A percentile compares a stretch with the other conserved stretches of the same genome.
phyloP scores from a whole-genome alignment of 2,113 vertebrate genomes.

The Synodontis membranacea region DNA sequence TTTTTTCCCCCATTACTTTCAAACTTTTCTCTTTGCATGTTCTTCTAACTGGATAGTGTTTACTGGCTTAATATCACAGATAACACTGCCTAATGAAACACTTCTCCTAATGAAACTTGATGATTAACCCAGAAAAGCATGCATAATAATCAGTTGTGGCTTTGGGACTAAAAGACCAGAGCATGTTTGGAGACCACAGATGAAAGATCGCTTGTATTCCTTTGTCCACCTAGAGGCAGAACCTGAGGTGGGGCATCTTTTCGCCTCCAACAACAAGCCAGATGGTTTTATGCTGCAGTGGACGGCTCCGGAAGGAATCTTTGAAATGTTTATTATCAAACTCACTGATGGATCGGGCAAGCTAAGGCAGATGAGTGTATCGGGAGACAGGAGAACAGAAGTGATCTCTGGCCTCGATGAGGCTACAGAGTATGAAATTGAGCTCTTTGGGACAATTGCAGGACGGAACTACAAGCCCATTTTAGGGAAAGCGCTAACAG shows the following conservation, averaged over 20 bases:
- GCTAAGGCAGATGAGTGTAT: conserved; percentile 79
- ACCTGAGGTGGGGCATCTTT: conserved; percentile 86
- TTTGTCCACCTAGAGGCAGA: conserved; percentile 81
- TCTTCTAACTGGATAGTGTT: conserved; percentile 2
- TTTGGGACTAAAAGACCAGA: conserved; percentile 19
- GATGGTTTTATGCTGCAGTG: conserved; percentile 86
- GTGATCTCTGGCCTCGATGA: conserved; percentile 80
- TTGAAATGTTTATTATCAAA: conserved; percentile 91
- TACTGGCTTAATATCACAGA: neutral
- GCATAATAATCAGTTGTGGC: neutral
- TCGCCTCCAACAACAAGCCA: conserved; percentile 80
- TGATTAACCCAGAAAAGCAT: conserved; percentile 14
- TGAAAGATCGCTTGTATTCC: conserved; percentile 55
- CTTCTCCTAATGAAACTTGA: neutral
- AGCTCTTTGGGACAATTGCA: conserved; percentile 84
- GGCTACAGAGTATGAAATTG: conserved; percentile 84
- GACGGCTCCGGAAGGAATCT: conserved; percentile 85
- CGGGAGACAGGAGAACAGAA: conserved; percentile 77
- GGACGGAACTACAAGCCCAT: conserved; percentile 83
- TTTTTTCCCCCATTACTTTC: neutral
- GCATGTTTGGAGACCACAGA: conserved; percentile 52
- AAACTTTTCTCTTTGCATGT: conserved; percentile 28
- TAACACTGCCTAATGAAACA: neutral
- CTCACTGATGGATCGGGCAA: conserved; percentile 76
- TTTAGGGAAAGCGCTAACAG: conserved; percentile 82